Base-by-base conservation (phyloP, 2,797 vertebrate genomes). In the Chloroceryle amazona region DNA sequence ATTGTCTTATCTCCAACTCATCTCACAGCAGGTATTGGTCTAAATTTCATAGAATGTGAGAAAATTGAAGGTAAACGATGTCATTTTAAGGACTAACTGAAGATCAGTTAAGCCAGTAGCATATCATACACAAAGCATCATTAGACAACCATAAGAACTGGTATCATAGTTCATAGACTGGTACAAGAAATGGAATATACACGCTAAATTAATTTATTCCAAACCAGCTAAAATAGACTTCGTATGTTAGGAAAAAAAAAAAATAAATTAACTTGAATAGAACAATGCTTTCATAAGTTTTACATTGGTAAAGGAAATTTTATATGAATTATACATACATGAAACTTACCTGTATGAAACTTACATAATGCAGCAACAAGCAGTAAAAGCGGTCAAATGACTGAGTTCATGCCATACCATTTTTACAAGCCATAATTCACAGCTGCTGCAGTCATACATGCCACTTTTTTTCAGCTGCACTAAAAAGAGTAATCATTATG, bases 371-470 rank as follows among this genome's bases (percentile, higher is more conserved):
- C 71, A 93, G 85, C 42, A 65, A 73, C 46, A 17, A 46, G 28
- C 55, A 86, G 35, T 96, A 91, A 96, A 97, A 93, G 68, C 63
- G 11, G 25, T 70, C 78, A 91, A 89, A 86, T 73, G 2, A 42
- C 60, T 90, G 21, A 35, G 35, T 70, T 91, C 37, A 81, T 83
- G 58, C 22, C 42, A 33, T 62, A 55, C 6, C 26, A 78, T 35
- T 87, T 96, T 96, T 89, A 86, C 44, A 91, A 93, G 71, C 62
- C 58, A 28, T 55, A 90, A 70, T 29, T 39, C 66, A 44, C 72
- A 93, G 49, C 65, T 65, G 46, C 49, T 86, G 60, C 33, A 79
- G 73, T 71, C 81, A 33, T 80, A 62, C 3, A 8, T n/a, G 33
- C 26, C 47, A 75, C 79, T 86, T 89, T 60, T 93, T 83, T 78